phyloP scores from a whole-genome alignment of 2,888 invertebrate genomes.

The Anoplius nigerrimus region DNA sequence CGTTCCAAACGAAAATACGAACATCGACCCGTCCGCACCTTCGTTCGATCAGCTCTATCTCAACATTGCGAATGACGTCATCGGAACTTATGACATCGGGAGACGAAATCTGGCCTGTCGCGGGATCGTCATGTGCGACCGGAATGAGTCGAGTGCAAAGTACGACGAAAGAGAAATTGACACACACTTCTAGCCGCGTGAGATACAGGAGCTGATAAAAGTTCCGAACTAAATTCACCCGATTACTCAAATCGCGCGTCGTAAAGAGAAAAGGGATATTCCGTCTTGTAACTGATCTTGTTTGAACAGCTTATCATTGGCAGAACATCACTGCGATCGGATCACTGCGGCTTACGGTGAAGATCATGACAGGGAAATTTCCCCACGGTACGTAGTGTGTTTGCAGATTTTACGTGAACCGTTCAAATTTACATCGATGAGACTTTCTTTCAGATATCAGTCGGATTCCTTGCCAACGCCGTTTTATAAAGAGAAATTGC shows the following conservation, averaged over 20 bases:
- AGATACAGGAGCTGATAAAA: no score
- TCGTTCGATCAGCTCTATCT: background rate
- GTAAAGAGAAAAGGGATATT: no score
- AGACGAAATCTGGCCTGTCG: conserved; percentile 31
- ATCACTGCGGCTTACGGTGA: background rate
- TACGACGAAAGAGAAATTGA: conserved; percentile 3
- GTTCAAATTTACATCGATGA: background rate
- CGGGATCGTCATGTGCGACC: conserved; percentile 39
- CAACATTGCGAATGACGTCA: background rate
- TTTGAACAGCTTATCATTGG: no score
- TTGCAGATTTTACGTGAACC: background rate
- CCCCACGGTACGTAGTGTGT: background rate
- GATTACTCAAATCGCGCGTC: no score
- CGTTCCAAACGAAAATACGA: no score
- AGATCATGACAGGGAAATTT: background rate
- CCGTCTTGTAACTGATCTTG: no score
- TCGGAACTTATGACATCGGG: background rate
- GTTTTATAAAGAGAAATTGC: background rate
- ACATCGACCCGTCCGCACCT: background rate
- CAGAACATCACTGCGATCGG: no score
- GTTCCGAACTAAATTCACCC: no score
- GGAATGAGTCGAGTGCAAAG: conserved; percentile 30
- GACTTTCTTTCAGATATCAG: background rate
- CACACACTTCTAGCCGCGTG: no score
- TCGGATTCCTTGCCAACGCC: background rate